Percentiles rank a stretch among this genome's conserved stretches.
These are phyloP conservation scores for Drosophila ezoana DNA, from an alignment of 2,888 invertebrate genomes.

Conservation along the genomic window DNA sequence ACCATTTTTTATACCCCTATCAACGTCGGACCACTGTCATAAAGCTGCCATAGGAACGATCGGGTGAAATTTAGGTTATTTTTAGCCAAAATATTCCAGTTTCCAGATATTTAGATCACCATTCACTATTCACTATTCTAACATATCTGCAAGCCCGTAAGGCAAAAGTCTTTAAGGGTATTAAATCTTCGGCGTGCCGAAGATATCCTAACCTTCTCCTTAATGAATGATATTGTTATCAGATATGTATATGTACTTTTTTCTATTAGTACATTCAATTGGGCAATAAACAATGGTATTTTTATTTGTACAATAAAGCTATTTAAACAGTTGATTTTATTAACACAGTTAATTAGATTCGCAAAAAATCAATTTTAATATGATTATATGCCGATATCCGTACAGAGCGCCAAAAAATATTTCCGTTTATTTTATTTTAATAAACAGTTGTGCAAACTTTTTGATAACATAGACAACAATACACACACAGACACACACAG, in stretches of 20 bases:
- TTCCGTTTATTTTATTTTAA: conserved; percentile 13
- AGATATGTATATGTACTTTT: not conserved
- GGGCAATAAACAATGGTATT: conserved; percentile 1
- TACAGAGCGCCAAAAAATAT: not conserved
- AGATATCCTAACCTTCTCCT: too few relatives aligned
- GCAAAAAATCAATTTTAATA: not conserved
- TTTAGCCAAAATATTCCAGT: too few relatives aligned
- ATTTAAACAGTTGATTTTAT: not conserved
- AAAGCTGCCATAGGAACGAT: too few relatives aligned
- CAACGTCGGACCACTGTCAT: too few relatives aligned
- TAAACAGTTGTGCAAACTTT: conserved; percentile 5
- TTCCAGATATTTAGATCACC: too few relatives aligned
- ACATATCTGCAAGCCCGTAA: too few relatives aligned
- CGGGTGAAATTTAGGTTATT: too few relatives aligned
- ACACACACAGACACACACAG: not conserved
- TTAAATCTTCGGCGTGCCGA: too few relatives aligned
- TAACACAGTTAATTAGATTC: conserved; percentile 6
- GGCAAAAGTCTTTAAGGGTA: too few relatives aligned
- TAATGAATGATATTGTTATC: too few relatives aligned
- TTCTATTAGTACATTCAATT: conserved; percentile 1
- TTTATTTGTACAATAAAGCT: not conserved
- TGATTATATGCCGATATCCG: not conserved
- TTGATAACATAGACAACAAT: not conserved
- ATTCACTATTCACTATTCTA: too few relatives aligned
- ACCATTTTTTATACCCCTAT: too few relatives aligned